Evolutionary conservation across 2,797 vertebrate genomes (phyloP), one percentile per base, ranked within the genome.

Genomic region (Amblyraja radiata): DNA sequence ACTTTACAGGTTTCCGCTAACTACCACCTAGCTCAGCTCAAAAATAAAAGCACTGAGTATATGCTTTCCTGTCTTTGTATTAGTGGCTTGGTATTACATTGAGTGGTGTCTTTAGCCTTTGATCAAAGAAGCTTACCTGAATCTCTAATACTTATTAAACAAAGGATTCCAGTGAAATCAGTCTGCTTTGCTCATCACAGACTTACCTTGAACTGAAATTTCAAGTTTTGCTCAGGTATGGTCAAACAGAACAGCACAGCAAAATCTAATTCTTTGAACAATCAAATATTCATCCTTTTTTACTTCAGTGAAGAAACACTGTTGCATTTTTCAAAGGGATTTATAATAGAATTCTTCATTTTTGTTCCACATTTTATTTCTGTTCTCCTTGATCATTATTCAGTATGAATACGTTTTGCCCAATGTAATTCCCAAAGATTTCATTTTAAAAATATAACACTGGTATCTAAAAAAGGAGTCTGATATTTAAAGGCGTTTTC

Each of bases 401-500:
- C 90, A 92, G 10, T n/a, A 36, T 71, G 86, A 73, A 92, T 76
- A 92, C 54, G 73, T 92, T 54, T 76, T 92, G 5, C 73, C 71
- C 90, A 92, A 58, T 76, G 11, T 54, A 58, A 58, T 46, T 74
- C 23, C 71, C 23, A 92, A 92, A 92, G 90, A 76, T 92, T 92
- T 92, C 39, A 92, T 76, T 76, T 76, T 18, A 91, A 46, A 92
- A 74, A 92, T 74, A 91, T 74, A 92, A 58, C 73, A 23, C 39
- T 46, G 74, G 74, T 10, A 74, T 73, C 71, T 54, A 58, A 39
- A 92, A 92, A 91, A 76, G 46, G 39, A 74, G 39, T 3, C 39
- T 76, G 90, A 71, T 76, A 76, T 76, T 92, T 92, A 92, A 92
- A 76, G 90, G 71, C 92, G 71, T 74, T 46, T 76, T 76, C 90